Evolutionary conservation across 2,797 vertebrate species (phyloP).

Genomic region (Hirundo rustica): DNA sequence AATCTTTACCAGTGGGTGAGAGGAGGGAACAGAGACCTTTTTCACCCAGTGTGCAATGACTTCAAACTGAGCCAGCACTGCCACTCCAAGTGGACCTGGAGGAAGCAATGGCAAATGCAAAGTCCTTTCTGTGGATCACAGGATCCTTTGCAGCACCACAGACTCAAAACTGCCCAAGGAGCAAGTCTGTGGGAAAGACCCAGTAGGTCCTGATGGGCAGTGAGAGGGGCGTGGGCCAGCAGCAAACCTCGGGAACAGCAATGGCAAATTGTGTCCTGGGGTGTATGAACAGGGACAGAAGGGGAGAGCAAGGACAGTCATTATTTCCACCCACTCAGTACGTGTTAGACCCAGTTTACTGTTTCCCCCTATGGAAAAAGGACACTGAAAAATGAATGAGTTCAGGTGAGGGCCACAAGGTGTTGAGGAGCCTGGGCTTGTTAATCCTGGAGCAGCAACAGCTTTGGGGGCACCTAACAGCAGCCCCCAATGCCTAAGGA

Average conservation of each 20-base stretch:
- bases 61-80: background rate
- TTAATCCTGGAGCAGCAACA: background rate
- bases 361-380: accelerated
- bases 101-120: background rate
- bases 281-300: background rate
- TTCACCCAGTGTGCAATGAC: background rate
- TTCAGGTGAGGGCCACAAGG: background rate
- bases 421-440: background rate
- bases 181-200: background rate
- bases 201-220: background rate
- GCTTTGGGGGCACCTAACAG: background rate
- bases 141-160: background rate
- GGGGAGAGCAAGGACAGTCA: background rate
- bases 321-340: background rate
- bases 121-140: background rate
- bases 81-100: background rate
- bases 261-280: background rate
- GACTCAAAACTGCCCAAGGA: background rate
- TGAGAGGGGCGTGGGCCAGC: background rate
- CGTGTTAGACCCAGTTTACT: background rate
- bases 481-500: background rate
- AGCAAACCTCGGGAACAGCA: background rate
- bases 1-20: background rate
- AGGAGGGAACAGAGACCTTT: background rate
- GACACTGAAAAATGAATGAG: background rate